Base-by-base conservation (phyloP, 2,888 invertebrate species). In the Alsophila aescularia region DNA sequence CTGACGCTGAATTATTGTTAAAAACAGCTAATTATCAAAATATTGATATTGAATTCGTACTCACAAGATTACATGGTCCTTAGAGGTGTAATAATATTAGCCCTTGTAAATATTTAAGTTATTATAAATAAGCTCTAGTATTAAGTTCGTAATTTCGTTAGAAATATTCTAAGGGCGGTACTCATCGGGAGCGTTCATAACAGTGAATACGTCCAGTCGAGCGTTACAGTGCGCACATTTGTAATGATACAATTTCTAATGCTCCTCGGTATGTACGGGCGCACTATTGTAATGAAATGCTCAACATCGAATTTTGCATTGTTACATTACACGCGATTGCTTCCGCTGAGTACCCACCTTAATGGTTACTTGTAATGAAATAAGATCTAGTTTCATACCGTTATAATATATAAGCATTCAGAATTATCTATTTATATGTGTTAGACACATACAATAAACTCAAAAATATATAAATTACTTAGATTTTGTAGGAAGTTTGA, bases 31-130 rank as follows among this genome's bases (percentile, higher is more conserved):
- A 83, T 63, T 87, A 88, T 65, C 83, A 87, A 69, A 83, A 91
- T 69, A 84, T 92, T 45, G 92, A 91, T 72, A 92, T 92, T 47
- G 92, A 92, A 70, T 78, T 87, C 13, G 87, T 92, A 45, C 70
- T 92, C 31, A 86, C 77, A 68, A 89, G 90, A 67, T 70, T 92
- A 44, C 92, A 92, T 64, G 92, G 92, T 18, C 85, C 87, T 39
- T 90, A 81, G 67, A 54, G 41, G 31, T 34, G 16, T 51, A 21
- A 39, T 49, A 13, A 42, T 12, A 14, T 9, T 37, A 45, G 31
- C 50, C 29, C 24, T 37, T 50, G 36, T 43, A 62, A 44, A 57
- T 52, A 52, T 44, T 36, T 49, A 24, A 36, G 51, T 50, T 58
- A 32, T 52, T 50, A 14, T 49, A 36, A 32, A 37, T 44, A 16